Evolutionary conservation across 2,113 vertebrate species (phyloP), one percentile per base, ranked within the genome.

Genomic region (Corythoichthys intestinalis): DNA sequence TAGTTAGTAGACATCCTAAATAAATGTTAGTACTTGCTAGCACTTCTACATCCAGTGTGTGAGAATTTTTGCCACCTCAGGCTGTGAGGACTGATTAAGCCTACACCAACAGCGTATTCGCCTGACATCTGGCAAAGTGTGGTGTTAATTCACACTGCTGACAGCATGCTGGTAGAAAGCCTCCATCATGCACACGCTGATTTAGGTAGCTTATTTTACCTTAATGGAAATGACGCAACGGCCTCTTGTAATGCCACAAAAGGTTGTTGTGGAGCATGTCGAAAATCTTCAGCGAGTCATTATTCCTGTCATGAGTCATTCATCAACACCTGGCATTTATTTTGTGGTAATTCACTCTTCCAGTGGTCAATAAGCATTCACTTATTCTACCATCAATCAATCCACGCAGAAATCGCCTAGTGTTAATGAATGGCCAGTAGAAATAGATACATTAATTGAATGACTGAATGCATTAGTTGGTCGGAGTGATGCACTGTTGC

Each of bases 111-210:
- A 81, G 78, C 75, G 71, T 70, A 72, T 83, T 82, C 69, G 79
- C 72, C 80, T 88, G 87, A 88, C 85, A 86, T 86, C 85, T 88
- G 85, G 88, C 79, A 86, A 86, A 85, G 83, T 81, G 74, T 50
- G 82, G 86, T 80, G 84, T 66, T 72, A 67, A 82, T 79, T 85
- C 86, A 85, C 82, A 82, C 76, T 86, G 87, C 87, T 87, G 89
- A 88, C 85, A 77, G 75, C 67, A 78, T 83, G 77, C 77, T 85
- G 81, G 72, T 75, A 80, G 72, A 70, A 86, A 82, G 80, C 78
- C 75, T 72, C 78, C 73, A 70, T 83, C 78, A 67, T 73, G 80
- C 76, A 72, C 72, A 60, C 76, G 38, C 73, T 68, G 63, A 44
- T 69, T 70, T 56, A 68, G 41, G 44, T 59, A 72, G 49, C 79